These are phyloP conservation scores for Peromyscus attwateri DNA, from an alignment of 2,797 vertebrate genomes.

Conservation along the genomic window DNA sequence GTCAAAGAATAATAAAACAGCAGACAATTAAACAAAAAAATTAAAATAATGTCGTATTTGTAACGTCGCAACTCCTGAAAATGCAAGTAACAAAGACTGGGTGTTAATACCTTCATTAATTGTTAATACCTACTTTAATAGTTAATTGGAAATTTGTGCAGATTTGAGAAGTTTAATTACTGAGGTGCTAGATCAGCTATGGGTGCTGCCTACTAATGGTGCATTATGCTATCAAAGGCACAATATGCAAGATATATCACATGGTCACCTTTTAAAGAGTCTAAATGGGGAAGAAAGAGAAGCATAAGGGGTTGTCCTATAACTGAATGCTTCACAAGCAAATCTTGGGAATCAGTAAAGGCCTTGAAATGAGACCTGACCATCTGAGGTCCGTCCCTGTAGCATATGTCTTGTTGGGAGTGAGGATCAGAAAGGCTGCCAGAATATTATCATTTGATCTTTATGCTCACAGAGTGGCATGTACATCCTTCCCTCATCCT, in stretches of 20 bases:
- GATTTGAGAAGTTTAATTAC: neutral
- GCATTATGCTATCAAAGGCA: neutral
- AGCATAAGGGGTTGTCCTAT: neutral
- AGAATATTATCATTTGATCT: neutral
- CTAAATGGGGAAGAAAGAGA: neutral
- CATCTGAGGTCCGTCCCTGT: neutral
- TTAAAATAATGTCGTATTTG: neutral
- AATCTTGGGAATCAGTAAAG: neutral
- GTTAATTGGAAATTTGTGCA: neutral
- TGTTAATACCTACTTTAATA: neutral
- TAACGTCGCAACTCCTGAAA: neutral
- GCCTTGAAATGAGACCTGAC: neutral
- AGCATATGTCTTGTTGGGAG: neutral
- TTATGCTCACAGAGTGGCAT: neutral
- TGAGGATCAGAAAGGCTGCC: rapidly evolving
- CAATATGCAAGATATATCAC: neutral
- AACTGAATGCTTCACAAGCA: neutral
- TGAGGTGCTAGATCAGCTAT: neutral
- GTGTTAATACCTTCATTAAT: neutral
- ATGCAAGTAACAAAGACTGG: neutral
- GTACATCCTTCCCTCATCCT: no score
- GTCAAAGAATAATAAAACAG: neutral
- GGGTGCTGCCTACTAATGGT: neutral
- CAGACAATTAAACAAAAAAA: neutral
- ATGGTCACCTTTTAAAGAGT: neutral